phyloP scores from a whole-genome alignment of 2,113 vertebrate genomes.

The Apistogramma diplotaenia region DNA sequence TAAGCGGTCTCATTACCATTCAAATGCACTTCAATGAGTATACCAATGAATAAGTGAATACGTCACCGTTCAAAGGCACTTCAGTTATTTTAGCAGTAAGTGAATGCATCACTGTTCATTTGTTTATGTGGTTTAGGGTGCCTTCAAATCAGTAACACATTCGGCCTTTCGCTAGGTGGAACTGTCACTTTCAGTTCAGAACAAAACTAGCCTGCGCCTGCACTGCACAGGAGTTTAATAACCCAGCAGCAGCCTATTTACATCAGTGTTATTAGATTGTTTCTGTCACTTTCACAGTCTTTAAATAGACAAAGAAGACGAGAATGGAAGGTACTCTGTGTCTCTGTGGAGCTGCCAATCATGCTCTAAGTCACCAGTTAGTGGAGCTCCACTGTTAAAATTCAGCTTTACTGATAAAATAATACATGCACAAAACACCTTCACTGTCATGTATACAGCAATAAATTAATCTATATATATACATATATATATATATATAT shows the following conservation, averaged over 20 bases:
- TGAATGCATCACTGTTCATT: background rate
- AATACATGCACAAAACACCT: background rate
- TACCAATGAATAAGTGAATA: background rate
- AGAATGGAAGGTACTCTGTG: background rate
- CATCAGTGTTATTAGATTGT: background rate
- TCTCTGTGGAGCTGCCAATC: background rate
- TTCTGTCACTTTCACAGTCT: background rate
- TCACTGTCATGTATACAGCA: no score
- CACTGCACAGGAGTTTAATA: background rate
- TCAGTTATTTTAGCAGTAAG: background rate
- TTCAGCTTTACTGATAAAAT: background rate
- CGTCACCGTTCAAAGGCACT: background rate
- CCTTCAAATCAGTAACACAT: background rate
- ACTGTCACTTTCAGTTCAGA: background rate
- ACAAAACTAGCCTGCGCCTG: background rate
- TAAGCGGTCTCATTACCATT: background rate
- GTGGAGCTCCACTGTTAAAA: background rate
- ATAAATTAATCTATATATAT: no score
- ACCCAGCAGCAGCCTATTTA: background rate
- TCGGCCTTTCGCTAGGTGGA: background rate
- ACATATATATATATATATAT: no score
- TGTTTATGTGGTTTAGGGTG: background rate
- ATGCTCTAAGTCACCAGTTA: background rate
- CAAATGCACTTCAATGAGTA: background rate
- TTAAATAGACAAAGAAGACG: background rate